These are phyloP conservation scores for Ianthella basta DNA, from an alignment of 37 sponge, comb jelly and placozoan genomes.

Conservation along the genomic window DNA sequence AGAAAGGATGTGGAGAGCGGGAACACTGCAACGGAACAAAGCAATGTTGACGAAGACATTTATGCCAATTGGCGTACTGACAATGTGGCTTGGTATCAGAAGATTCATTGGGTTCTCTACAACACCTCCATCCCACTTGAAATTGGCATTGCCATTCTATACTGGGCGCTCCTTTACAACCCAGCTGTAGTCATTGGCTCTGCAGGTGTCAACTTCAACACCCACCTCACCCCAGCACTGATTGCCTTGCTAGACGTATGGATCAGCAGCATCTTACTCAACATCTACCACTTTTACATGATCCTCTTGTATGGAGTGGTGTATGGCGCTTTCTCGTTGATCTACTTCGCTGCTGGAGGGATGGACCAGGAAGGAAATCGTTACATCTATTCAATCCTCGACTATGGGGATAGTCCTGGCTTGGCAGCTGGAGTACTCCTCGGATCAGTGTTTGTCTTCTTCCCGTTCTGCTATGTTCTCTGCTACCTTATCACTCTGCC, in stretches of 20 bases:
- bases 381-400: slow-evolving; percentile 61
- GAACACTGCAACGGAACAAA: not conserved
- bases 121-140: not conserved
- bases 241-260: slow-evolving; percentile 47
- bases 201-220: slow-evolving; percentile 3
- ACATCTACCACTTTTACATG: slow-evolving; percentile 44
- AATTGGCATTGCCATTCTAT: slow-evolving; percentile 32
- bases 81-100: slow-evolving; percentile 36
- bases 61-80: slow-evolving; percentile 16
- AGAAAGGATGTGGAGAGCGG: not conserved
- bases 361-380: slow-evolving; percentile 28
- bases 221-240: slow-evolving; percentile 50
- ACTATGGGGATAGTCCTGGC: slow-evolving; percentile 51
- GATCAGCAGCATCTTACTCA: slow-evolving; percentile 39
- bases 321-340: slow-evolving; percentile 51
- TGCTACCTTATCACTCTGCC: slow-evolving; percentile 14
- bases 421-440: slow-evolving; percentile 35
- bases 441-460: slow-evolving; percentile 17
- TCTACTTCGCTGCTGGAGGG: slow-evolving; percentile 60
- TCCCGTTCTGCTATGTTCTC: slow-evolving; percentile 40
- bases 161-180: slow-evolving; percentile 28
- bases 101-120: slow-evolving; percentile 36
- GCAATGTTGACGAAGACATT: slow-evolving; percentile 1
- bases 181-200: not conserved
- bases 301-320: slow-evolving; percentile 3